Conservation (phyloP, 2,888 invertebrate genomes). For the Nomada hirtipes region DNA sequence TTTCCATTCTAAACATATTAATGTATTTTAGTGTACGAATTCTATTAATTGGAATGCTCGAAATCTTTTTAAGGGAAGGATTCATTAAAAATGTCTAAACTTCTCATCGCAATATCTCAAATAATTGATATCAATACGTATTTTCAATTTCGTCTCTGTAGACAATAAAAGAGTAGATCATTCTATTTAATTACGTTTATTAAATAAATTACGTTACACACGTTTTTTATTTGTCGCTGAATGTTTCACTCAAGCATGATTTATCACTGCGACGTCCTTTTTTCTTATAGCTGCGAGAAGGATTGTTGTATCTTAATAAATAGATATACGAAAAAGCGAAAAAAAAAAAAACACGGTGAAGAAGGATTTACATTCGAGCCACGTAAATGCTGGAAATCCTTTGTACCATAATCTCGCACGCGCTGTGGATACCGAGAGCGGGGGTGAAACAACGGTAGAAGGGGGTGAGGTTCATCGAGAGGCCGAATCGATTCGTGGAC, state of each 20-base stretch:
- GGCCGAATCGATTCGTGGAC: conserved; percentile 76
- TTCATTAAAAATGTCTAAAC: no score
- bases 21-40: no score
- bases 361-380: conserved; percentile 76
- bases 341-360: conserved; percentile 40
- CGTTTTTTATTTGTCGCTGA: background rate
- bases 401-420: conserved; percentile 76
- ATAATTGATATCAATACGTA: no score
- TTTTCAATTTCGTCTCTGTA: no score
- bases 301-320: background rate
- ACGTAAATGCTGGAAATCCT: conserved; percentile 77
- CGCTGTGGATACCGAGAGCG: conserved; percentile 46
- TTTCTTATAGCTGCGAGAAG: background rate
- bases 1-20: no score
- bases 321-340: background rate
- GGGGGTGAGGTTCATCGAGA: conserved; percentile 46
- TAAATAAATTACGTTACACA: no score
- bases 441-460: conserved; percentile 12
- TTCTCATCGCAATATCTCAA: no score
- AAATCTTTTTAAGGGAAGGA: no score
- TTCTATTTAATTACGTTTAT: no score
- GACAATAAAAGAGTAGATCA: no score
- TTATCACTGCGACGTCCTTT: background rate
- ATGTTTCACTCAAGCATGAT: background rate
- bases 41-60: no score